Evolutionary conservation across 2,113 vertebrate genomes (phyloP).

Genomic region (Pelvicachromis taeniatus): DNA sequence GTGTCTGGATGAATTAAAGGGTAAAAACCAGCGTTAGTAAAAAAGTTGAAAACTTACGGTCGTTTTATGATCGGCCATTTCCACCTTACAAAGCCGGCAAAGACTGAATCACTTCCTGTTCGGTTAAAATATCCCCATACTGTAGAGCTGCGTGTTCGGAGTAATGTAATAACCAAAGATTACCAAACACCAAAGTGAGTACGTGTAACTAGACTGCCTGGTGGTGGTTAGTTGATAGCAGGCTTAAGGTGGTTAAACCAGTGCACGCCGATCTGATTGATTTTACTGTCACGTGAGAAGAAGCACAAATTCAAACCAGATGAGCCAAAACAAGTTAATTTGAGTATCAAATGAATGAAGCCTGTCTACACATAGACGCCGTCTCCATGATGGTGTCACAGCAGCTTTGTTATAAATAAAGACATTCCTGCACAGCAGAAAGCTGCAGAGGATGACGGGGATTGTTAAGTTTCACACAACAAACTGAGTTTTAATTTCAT

Average conservation of each 20-base stretch:
- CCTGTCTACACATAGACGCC: rapidly evolving
- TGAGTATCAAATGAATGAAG: not conserved
- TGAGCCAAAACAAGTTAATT: not conserved
- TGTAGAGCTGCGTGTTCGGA: too few relatives aligned
- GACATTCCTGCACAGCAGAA: rapidly evolving
- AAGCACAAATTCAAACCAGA: not conserved
- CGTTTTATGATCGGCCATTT: too few relatives aligned
- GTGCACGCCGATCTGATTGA: rapidly evolving
- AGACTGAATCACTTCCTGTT: too few relatives aligned
- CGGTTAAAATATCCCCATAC: too few relatives aligned
- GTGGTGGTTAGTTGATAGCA: not conserved
- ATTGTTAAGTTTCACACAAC: rapidly evolving
- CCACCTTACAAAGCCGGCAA: too few relatives aligned
- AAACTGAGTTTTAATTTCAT: not conserved
- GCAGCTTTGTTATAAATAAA: not conserved
- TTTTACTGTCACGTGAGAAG: not conserved
- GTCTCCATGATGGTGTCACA: not conserved
- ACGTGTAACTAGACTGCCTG: rapidly evolving
- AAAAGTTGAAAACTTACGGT: too few relatives aligned
- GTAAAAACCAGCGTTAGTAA: too few relatives aligned
- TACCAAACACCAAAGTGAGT: not conserved
- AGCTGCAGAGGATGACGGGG: not conserved
- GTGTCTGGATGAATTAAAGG: too few relatives aligned
- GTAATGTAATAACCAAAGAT: too few relatives aligned
- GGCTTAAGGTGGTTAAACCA: not conserved